A percentile compares a stretch with the other conserved stretches of the same genome.
Conservation (phyloP, 2,888 invertebrate genomes). For the Hydropsyche betteni region DNA sequence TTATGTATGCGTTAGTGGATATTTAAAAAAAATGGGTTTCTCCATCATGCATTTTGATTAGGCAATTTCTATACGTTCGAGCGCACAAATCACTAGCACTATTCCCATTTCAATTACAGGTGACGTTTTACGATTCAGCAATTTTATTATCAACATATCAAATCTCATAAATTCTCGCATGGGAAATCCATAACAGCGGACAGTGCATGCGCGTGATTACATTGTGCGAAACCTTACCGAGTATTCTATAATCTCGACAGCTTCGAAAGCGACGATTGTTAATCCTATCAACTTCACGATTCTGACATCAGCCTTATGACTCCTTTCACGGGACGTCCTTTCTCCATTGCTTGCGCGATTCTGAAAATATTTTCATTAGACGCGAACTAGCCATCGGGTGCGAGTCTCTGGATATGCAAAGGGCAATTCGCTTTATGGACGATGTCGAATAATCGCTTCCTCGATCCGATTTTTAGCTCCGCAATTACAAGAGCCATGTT, state of each 20-base stretch:
- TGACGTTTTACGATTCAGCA: too few relatives aligned
- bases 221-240: not conserved
- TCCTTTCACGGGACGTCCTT: not conserved
- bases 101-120: too few relatives aligned
- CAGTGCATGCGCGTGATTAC: not conserved
- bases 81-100: too few relatives aligned
- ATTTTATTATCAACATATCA: too few relatives aligned
- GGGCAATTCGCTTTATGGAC: conserved; percentile 38
- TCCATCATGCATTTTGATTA: too few relatives aligned
- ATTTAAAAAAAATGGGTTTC: too few relatives aligned
- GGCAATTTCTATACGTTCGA: too few relatives aligned
- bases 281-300: conserved; percentile 1
- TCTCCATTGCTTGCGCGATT: not conserved
- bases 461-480: conserved; percentile 34
- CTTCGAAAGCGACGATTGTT: not conserved
- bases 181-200: too few relatives aligned
- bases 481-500: conserved; percentile 11
- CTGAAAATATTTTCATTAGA: not conserved
- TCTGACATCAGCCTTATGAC: not conserved
- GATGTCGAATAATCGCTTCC: conserved; percentile 36
- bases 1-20: too few relatives aligned
- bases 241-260: not conserved
- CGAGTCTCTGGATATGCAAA: conserved; percentile 18
- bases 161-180: too few relatives aligned
- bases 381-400: not conserved